These are phyloP conservation scores for Vimba vimba DNA, from an alignment of 2,113 vertebrate genomes.

Conservation along the genomic window DNA sequence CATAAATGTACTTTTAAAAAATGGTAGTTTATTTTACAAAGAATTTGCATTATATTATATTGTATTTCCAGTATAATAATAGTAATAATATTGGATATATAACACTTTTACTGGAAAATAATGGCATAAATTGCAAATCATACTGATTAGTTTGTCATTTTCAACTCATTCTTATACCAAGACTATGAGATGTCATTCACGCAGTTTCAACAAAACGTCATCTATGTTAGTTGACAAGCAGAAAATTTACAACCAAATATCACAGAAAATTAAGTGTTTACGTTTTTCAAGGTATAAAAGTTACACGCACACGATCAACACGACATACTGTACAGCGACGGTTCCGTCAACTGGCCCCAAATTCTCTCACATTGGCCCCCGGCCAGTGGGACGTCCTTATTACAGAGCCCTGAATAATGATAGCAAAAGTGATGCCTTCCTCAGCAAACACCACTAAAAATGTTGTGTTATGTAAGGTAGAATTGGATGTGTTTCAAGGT, in stretches of 20 bases:
- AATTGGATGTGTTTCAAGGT: slow-evolving; percentile 30
- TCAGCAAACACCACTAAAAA: background rate
- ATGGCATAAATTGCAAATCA: no score
- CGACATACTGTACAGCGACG: background rate
- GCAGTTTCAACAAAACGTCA: background rate
- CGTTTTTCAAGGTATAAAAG: background rate
- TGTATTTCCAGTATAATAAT: no score
- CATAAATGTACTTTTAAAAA: no score
- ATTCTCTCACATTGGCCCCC: background rate
- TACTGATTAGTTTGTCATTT: no score
- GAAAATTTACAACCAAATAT: background rate
- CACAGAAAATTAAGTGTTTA: background rate
- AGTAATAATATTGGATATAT: no score
- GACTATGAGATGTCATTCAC: background rate
- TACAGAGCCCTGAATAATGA: background rate
- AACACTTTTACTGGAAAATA: background rate
- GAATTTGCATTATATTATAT: no score
- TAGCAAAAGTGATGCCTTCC: slow-evolving; percentile 12
- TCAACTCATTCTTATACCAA: no score
- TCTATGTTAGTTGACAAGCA: background rate
- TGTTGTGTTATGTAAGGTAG: slow-evolving; percentile 7
- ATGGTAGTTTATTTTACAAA: no score
- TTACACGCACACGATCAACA: background rate
- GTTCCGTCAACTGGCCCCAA: background rate
- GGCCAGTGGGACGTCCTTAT: background rate